Base-by-base conservation (phyloP, 2,797 vertebrate genomes). In the Cynopterus sphinx region DNA sequence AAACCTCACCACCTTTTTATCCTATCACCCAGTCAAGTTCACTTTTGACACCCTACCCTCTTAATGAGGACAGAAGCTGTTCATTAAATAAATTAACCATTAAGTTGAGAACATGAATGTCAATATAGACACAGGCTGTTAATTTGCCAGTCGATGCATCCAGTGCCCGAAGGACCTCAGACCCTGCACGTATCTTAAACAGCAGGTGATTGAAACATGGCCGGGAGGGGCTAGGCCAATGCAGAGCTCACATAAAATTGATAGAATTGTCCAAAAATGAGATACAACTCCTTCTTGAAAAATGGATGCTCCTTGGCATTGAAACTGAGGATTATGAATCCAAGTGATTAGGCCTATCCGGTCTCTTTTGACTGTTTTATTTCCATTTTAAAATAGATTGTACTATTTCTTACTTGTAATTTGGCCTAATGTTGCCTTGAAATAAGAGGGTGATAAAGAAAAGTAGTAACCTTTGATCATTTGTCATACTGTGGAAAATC, bases 41-140 rank as follows among this genome's bases (percentile, higher is more conserved):
- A 91, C 79, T 94, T 89, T 87, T 93, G 92, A 92, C 87, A 93
- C 94, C 21, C 28, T 74, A 79, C 55, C 26, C 70, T 73, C 51
- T 94, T 94, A 68, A 86, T 95, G 59, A 90, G 86, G 63, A 94
- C 70, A n/a, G 73, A 79, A 94, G 65, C 31, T 79, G 65, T 95
- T 97, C 96, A 97, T 97, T 97, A 97, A 96, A 91, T 96, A 96
- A 96, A 97, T 96, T 93, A 96, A 95, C 87, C 85, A 92, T 89
- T 92, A 97, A 31, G 53, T 74, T 65, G 74, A 87, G 90, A 94
- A 95, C 92, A 96, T 11, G 6, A 89, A 90, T 89, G 93, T 94
- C 90, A 92, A 84, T 96, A 91, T 84, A 97, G 97, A 86, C 88
- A 74, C 74, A 95, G 86, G 65, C 68, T 96, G 79, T 93, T 96